These are phyloP conservation scores for Schizopygopsis malacanthus DNA, from an alignment of 2,797 vertebrate genomes.

Conservation along the genomic window DNA sequence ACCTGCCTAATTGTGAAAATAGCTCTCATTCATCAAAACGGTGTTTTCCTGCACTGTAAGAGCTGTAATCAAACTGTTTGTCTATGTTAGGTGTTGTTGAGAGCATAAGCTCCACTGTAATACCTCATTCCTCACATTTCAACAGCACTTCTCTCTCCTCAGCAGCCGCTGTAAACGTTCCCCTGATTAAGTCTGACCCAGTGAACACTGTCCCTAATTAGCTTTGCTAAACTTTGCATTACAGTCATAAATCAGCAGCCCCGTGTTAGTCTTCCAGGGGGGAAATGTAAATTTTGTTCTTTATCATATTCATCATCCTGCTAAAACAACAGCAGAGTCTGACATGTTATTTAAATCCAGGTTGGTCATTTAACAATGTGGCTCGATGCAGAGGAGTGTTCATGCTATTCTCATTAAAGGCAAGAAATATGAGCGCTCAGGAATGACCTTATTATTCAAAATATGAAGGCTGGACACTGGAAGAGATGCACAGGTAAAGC, in stretches of 20 bases:
- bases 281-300: conserved; percentile 59
- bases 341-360: conserved; percentile 62
- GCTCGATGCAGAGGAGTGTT: conserved; percentile 47
- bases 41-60: background rate
- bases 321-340: conserved; percentile 51
- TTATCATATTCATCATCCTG: conserved; percentile 56
- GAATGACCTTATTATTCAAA: conserved; percentile 51
- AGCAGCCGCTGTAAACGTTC: conserved; percentile 38
- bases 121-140: conserved; percentile 24
- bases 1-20: conserved; percentile 14
- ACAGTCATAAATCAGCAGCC: conserved; percentile 57
- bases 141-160: conserved; percentile 8
- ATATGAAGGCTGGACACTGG: conserved; percentile 10
- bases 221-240: conserved; percentile 57
- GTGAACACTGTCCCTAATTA: conserved; percentile 59
- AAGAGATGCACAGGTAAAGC: background rate
- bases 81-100: conserved; percentile 3
- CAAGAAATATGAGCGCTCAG: conserved; percentile 53
- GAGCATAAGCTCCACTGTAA: conserved; percentile 9
- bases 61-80: conserved; percentile 6
- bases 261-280: conserved; percentile 31
- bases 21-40: conserved; percentile 17
- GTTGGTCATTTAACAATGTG: conserved; percentile 53
- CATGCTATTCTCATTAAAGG: conserved; percentile 58
- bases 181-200: conserved; percentile 60